Base-by-base conservation (phyloP, 2,888 invertebrate genomes). In the Acleris emargana region DNA sequence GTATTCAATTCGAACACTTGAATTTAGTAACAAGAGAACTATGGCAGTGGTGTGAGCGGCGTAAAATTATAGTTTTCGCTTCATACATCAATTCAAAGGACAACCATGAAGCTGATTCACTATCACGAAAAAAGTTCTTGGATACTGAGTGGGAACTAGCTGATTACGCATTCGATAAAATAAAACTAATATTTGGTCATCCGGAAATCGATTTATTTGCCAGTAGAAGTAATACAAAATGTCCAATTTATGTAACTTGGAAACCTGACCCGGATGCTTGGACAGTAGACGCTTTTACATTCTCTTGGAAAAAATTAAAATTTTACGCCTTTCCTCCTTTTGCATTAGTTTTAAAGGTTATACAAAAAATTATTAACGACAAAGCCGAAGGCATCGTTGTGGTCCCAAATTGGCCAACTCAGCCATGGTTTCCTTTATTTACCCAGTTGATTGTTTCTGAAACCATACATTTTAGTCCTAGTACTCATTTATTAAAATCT, bases 291-390 rank as follows among this genome's bases (percentile, higher is more conserved):
- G 67, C 67, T 0, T 67, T 67, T n/a, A 67, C 67, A 6, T 17
- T 67, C 5, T 62, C 62, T 0, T 67, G 67, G 67, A 43, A 32
- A 47, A 54, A 55, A n/a, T 20, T 45, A 13, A 45, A 25, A 9
- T 59, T 64, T 49, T 64, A 64, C 13, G 64, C 79, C 76, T 16
- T 38, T 66, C 9, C 81, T 73, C 77, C 68, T 70, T 22, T 52
- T 58, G 20, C 58, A 32, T 18, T 64, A 54, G 50, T 64, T 51
- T 32, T 38, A 53, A 53, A 58, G 22, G 22, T 22, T 22, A 22
- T 22, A 4, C 22, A 22, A 22, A 22, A 22, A 22, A 22, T 22
- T 22, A 22, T 22, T 22, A 22, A 22, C 22, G 22, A 22, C 22
- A 22, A 22, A 22, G 22, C 22, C 22, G 22, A 22, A 22, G 22